phyloP scores from a whole-genome alignment of 2,113 vertebrate genomes.

The Prochilodus magdalenae region DNA sequence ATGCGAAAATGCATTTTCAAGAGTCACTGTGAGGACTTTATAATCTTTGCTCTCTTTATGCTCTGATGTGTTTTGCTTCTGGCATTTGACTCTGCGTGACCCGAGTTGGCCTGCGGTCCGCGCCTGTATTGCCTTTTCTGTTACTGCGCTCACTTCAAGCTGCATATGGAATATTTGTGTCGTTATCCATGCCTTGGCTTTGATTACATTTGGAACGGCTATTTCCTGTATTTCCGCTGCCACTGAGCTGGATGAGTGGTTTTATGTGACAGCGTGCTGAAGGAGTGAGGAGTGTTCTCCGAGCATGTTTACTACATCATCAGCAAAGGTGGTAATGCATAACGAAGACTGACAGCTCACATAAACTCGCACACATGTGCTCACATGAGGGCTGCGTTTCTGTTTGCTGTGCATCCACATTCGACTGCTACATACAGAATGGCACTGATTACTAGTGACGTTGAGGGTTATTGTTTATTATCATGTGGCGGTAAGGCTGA shows the following conservation, averaged over 20 bases:
- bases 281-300: conserved; percentile 23
- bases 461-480: background rate
- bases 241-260: conserved; percentile 15
- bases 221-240: conserved; percentile 21
- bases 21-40: background rate
- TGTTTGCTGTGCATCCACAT: background rate
- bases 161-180: background rate
- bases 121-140: background rate
- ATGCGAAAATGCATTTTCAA: conserved; percentile 16
- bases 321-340: conserved; percentile 52
- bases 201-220: conserved; percentile 47
- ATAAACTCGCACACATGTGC: background rate
- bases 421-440: background rate
- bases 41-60: conserved; percentile 25
- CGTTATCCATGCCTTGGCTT: conserved; percentile 1
- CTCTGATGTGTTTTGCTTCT: conserved; percentile 12
- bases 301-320: conserved; percentile 28
- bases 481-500: background rate
- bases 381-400: background rate
- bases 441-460: background rate
- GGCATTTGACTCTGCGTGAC: conserved; percentile 1
- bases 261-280: conserved; percentile 17
- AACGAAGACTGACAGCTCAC: conserved; percentile 48
- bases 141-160: background rate
- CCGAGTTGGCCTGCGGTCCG: background rate